Conservation (phyloP, 2,113 vertebrate species). For the Actinemys pallida region DNA sequence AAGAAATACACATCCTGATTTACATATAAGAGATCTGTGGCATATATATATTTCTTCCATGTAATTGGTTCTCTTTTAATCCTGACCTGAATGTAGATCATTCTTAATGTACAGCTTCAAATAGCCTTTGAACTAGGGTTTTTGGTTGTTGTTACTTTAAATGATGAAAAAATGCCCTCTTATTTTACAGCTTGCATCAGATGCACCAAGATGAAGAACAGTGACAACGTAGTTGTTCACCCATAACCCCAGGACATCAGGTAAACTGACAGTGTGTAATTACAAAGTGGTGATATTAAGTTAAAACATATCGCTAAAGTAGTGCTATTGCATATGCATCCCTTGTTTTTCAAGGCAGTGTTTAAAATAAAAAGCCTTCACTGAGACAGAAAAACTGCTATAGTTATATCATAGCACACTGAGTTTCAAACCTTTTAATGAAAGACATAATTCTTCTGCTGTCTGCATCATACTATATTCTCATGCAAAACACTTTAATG, state of each 20-base stretch:
- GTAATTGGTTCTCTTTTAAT: slow-evolving; percentile 80
- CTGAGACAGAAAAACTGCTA: slow-evolving; percentile 81
- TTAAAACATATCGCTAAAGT: slow-evolving; percentile 75
- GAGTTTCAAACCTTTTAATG: slow-evolving; percentile 85
- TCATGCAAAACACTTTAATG: slow-evolving; percentile 86
- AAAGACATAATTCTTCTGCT: slow-evolving; percentile 84
- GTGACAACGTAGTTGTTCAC: slow-evolving; percentile 70
- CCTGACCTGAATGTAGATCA: slow-evolving; percentile 73
- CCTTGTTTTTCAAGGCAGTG: slow-evolving; percentile 73
- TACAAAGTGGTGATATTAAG: slow-evolving; percentile 76
- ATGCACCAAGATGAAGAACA: slow-evolving; percentile 73
- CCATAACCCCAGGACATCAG: slow-evolving; percentile 78
- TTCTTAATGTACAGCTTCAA: slow-evolving; percentile 70
- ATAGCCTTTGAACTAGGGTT: slow-evolving; percentile 74
- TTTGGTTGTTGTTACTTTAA: slow-evolving; percentile 56
- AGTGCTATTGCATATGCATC: slow-evolving; percentile 70
- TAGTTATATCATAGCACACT: slow-evolving; percentile 79
- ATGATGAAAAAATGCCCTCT: slow-evolving; percentile 76
- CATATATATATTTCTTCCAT: slow-evolving; percentile 76
- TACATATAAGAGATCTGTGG: slow-evolving; percentile 68
- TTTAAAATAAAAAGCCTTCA: slow-evolving; percentile 81
- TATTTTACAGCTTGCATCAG: slow-evolving; percentile 76
- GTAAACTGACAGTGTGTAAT: slow-evolving; percentile 77
- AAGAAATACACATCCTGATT: slow-evolving; percentile 73
- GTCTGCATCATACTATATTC: slow-evolving; percentile 82